Evolutionary conservation across 1,140 invertebrate species (phyloP).

Genomic region (Phenacoccus solenopsis): DNA sequence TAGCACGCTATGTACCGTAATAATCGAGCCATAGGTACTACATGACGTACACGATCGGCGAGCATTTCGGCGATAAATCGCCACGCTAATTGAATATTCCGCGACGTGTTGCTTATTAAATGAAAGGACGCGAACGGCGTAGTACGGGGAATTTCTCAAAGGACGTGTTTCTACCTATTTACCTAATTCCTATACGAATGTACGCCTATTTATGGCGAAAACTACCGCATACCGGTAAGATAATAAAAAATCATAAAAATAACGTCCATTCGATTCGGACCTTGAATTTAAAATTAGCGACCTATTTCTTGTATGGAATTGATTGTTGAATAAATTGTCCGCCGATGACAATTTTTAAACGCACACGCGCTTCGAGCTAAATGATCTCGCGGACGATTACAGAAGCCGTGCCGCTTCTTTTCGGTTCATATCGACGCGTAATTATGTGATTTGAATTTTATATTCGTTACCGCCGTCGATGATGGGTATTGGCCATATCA

Average conservation of each 20-base stretch:
- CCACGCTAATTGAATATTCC: background rate
- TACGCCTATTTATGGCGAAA: slow-evolving; percentile 11
- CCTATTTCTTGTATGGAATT: slow-evolving; percentile 11
- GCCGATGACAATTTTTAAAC: slow-evolving; percentile 9
- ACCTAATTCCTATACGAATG: slow-evolving; percentile 5
- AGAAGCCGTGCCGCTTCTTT: too few relatives aligned
- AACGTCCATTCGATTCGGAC: slow-evolving; percentile 6
- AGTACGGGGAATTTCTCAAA: background rate
- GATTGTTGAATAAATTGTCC: slow-evolving; percentile 1
- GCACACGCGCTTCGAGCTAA: background rate
- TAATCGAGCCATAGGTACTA: too few relatives aligned
- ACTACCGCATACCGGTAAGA: background rate
- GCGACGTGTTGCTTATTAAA: background rate
- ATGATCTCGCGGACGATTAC: too few relatives aligned
- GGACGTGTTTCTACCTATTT: background rate
- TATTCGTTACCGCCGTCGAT: too few relatives aligned
- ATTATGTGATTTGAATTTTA: too few relatives aligned
- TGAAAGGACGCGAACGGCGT: too few relatives aligned
- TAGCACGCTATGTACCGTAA: background rate
- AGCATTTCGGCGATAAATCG: background rate
- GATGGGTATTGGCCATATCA: too few relatives aligned
- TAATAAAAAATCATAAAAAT: slow-evolving; percentile 13
- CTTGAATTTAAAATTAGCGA: slow-evolving; percentile 16
- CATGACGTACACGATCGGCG: background rate
- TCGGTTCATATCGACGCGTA: too few relatives aligned